Percentiles rank a stretch among this genome's conserved stretches.
Evolutionary conservation across 2,113 vertebrate species (phyloP).

Genomic region (Pluvianellus socialis): DNA sequence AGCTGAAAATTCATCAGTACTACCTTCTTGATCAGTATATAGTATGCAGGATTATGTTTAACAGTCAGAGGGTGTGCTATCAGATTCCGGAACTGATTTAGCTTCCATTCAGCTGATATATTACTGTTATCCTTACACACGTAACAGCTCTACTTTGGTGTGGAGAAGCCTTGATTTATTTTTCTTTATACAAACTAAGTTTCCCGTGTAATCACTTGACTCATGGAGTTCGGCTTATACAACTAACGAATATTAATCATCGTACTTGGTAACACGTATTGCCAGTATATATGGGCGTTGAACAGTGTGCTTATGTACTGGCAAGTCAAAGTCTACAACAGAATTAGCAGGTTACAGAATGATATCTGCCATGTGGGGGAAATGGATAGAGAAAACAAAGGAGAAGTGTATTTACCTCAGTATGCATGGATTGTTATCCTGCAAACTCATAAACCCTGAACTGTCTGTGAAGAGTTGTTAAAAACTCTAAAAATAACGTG

Average conservation of each 20-base stretch:
- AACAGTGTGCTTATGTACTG: neutral
- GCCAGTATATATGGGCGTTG: neutral
- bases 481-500: neutral
- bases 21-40: neutral
- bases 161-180: neutral
- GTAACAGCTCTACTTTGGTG: neutral
- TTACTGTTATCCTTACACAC: neutral
- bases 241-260: neutral
- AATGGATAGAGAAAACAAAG: neutral
- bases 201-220: neutral
- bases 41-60: neutral
- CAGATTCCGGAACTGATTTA: neutral
- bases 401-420: neutral
- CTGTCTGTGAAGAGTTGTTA: neutral
- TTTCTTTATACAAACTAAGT: neutral
- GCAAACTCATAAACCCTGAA: neutral
- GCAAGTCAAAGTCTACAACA: neutral
- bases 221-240: neutral
- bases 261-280: neutral
- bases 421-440: neutral
- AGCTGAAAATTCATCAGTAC: neutral
- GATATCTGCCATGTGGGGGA: neutral
- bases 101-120: neutral
- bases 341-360: neutral
- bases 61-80: neutral